Evolutionary conservation across 1,140 invertebrate species (phyloP).

Genomic region (Ephestia elutella): DNA sequence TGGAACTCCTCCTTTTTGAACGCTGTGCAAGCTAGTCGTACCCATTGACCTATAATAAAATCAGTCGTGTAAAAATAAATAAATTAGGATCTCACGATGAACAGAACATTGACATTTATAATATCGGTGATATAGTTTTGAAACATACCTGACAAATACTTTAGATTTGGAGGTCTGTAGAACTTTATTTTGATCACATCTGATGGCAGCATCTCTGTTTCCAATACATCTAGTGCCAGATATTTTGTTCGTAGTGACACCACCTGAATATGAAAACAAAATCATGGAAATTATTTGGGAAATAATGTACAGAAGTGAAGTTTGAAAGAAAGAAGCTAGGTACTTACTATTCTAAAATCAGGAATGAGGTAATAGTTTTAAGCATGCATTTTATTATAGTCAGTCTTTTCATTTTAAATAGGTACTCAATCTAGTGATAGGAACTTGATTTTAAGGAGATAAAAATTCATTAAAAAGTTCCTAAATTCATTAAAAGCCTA

Average conservation of each 20-base stretch:
- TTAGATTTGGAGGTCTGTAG: slow-evolving; percentile 95
- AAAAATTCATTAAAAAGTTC: too few relatives aligned
- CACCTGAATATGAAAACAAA: slow-evolving; percentile 71
- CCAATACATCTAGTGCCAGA: slow-evolving; percentile 94
- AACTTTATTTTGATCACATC: slow-evolving; percentile 95
- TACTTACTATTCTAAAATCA: too few relatives aligned
- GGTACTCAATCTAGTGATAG: too few relatives aligned
- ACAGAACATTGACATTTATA: too few relatives aligned
- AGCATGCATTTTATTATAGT: too few relatives aligned
- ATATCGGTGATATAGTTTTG: too few relatives aligned
- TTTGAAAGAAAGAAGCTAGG: too few relatives aligned
- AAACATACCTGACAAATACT: slow-evolving; percentile 86
- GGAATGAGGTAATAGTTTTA: too few relatives aligned
- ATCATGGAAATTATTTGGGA: neutral
- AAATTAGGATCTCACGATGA: neutral
- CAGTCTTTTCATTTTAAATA: too few relatives aligned
- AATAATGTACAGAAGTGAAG: neutral
- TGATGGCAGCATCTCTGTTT: slow-evolving; percentile 96
- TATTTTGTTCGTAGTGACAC: slow-evolving; percentile 94
- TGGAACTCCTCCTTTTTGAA: slow-evolving; percentile 96
- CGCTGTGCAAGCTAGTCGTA: slow-evolving; percentile 93
- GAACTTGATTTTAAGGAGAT: too few relatives aligned
- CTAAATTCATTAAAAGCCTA: neutral
- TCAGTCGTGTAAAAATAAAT: neutral
- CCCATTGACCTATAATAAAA: slow-evolving; percentile 81